phyloP scores from a whole-genome alignment of 2,113 vertebrate species.

The Catharus minimus region DNA sequence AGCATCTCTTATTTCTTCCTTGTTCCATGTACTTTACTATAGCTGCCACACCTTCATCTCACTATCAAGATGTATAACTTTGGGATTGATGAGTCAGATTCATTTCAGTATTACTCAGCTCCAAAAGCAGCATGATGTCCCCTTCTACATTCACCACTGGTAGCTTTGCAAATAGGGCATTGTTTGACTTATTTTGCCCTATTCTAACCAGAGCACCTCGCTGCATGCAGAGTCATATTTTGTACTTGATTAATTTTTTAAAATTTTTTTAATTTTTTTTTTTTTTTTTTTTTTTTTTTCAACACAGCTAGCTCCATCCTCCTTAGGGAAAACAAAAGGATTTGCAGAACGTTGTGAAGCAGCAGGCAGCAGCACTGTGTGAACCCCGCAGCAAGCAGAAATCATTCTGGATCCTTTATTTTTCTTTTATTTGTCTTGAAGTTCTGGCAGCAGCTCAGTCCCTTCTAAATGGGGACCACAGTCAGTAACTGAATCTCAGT shows the following conservation, averaged over 20 bases:
- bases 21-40: rapidly evolving
- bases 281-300: not conserved
- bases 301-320: not conserved
- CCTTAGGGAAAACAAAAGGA: not conserved
- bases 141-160: not conserved
- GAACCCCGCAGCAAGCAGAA: not conserved
- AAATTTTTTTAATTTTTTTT: no score
- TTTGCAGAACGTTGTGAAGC: not conserved
- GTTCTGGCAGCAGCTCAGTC: not conserved
- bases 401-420: not conserved
- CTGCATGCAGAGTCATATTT: not conserved
- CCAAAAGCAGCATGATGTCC: not conserved
- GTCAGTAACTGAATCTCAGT: not conserved
- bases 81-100: not conserved
- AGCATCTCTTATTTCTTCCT: not conserved
- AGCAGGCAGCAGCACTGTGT: not conserved
- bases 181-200: not conserved
- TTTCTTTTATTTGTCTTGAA: not conserved
- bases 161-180: not conserved
- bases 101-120: not conserved
- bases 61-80: not conserved
- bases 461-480: not conserved
- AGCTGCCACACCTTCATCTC: not conserved
- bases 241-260: not conserved
- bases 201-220: not conserved